phyloP scores from a whole-genome alignment of 2,113 vertebrate genomes.

The Atrichornis clamosus region DNA sequence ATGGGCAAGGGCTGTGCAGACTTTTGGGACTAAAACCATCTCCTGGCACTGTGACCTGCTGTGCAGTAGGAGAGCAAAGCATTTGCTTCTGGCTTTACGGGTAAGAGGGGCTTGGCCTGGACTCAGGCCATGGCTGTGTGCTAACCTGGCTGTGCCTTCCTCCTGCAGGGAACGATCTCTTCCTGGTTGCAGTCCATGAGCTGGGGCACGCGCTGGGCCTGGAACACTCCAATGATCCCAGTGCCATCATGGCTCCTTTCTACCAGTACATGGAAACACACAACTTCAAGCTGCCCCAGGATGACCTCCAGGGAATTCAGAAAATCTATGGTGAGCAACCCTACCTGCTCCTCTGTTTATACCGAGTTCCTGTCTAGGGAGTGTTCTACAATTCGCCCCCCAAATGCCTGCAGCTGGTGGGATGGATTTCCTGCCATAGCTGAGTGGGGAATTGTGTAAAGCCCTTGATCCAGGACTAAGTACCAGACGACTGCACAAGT shows the following conservation, averaged over 20 bases:
- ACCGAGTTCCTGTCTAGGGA: neutral
- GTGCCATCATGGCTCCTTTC: conserved; percentile 98
- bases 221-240: conserved; percentile 96
- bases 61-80: neutral
- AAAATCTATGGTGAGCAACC: conserved; percentile 90
- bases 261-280: conserved; percentile 99
- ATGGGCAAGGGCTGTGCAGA: neutral
- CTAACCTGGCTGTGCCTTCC: conserved; percentile 19
- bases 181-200: conserved; percentile 95
- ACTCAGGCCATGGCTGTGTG: neutral
- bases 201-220: conserved; percentile 92
- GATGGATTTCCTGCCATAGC: neutral
- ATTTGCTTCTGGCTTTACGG: neutral
- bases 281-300: conserved; percentile 96
- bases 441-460: neutral
- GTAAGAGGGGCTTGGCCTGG: neutral
- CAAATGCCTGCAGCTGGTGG: neutral
- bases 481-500: neutral
- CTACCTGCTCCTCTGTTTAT: neutral
- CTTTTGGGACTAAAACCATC: neutral
- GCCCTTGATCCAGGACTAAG: neutral
- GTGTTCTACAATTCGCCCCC: neutral
- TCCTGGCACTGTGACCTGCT: neutral
- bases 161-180: conserved; percentile 89
- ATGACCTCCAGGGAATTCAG: conserved; percentile 97